Base-by-base conservation (phyloP, 2,797 vertebrate genomes). In the Hydrocynus forskahlii region DNA sequence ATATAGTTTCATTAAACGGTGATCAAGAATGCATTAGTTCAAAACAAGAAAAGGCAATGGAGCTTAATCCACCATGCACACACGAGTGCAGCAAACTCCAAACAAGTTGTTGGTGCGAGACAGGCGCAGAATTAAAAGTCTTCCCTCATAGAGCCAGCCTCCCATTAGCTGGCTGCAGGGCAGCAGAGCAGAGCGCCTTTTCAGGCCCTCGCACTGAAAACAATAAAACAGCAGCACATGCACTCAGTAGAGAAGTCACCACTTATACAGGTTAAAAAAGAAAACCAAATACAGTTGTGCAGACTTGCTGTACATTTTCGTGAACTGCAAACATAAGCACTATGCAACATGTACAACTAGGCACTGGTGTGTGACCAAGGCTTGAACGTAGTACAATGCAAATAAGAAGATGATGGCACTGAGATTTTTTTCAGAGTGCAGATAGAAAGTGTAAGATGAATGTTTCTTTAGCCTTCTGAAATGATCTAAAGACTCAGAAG, bases 1-100 rank as follows among this genome's bases (percentile, higher is more conserved):
- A 99, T 99, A 99, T 99, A 99, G 97, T 99, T 99, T 99, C 98
- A 99, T 99, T 99, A 99, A 99, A 99, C 97, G 98, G 98, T 99
- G 98, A 99, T 99, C 98, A 99, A 99, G 98, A 99, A 99, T 98
- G 98, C 98, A 99, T 99, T 99, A 99, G 98, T 99, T 99, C 98
- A 99, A 99, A 99, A 99, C 97, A 99, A 99, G 98, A 99, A 99
- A 99, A 99, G 97, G 97, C 98, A 99, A 99, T 99, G 97, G 97
- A 98, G 98, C 98, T 98, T 98, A 98, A 97, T 98, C 97, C 91
- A 95, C 97, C 97, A 99, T 97, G 97, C 97, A 97, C 99, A 96
- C 97, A 97, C 48, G 81, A 96, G 97, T 97, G 97, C 97, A 98
- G 97, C 97, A 99, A 87, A 99, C 97, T 99, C 98, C 98, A 98